Base-by-base conservation (phyloP, 2,888 invertebrate species). In the Spodoptera littoralis region DNA sequence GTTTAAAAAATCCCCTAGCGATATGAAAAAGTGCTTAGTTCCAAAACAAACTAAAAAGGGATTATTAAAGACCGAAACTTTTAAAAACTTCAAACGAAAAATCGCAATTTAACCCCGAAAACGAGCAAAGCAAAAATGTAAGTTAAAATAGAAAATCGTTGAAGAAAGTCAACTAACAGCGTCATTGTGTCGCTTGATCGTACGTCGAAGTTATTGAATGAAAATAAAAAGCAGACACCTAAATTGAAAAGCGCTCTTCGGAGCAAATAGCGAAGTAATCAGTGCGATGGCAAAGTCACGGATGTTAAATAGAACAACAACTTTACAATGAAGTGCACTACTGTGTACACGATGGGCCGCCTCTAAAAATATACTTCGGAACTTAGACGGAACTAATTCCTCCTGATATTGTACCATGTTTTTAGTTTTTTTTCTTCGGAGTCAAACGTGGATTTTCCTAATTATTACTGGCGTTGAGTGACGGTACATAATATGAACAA, bases 281-380 rank as follows among this genome's bases (percentile, higher is more conserved):
- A 60, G 55, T 46, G 43, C 62, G 30, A 57, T 61, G 56, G 36
- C 58, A 61, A 77, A 75, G 77, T 76, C 45, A 49, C 58, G 73
- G 56, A 77, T 69, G 73, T 63, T 61, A 76, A 67, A 65, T 65
- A 65, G 55, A 73, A 69, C 65, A 65, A 72, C 73, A 73, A 63
- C 52, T 77, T 73, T 65, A 64, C 62, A 69, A 73, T 77, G 62
- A 61, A 73, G 53, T 63, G 18, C 47, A 62, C 18, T 42, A 36
- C 36, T 36, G 8, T 5, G 36, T 30, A 68, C 52, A 53, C 49
- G 65, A 63, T 47, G 49, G 41, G 51, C 24, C 50, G 50, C 45
- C 36, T 51, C 48, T 58, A 56, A 65, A 68, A 76, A 59, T 70
- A 63, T 59, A 65, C 73, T 63, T 59, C 8, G 50, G 13, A 60